phyloP scores from a whole-genome alignment of 2,888 invertebrate species.

The Drosophila cognata region DNA sequence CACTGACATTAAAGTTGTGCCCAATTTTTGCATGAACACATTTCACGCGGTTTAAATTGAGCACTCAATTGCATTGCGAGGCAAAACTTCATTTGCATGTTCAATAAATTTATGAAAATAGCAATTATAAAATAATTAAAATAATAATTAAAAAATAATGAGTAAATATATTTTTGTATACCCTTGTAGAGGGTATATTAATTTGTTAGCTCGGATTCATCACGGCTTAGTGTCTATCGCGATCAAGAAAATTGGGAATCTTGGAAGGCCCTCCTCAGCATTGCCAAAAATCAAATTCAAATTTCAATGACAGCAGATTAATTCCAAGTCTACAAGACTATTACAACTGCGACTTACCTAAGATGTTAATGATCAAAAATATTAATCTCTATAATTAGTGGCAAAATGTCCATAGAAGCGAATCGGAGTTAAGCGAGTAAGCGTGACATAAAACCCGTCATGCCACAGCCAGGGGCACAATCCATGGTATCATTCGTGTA shows the following conservation, averaged over 20 bases:
- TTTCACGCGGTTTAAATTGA: background rate
- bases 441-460: background rate
- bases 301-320: background rate
- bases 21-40: background rate
- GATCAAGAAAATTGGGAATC: too few relatives aligned
- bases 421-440: background rate
- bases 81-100: too few relatives aligned
- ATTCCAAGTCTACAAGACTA: background rate
- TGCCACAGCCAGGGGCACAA: background rate
- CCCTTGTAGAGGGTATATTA: too few relatives aligned
- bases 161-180: too few relatives aligned
- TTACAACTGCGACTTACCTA: background rate
- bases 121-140: too few relatives aligned
- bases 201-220: too few relatives aligned
- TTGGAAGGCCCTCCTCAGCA: too few relatives aligned
- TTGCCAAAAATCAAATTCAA: background rate
- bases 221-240: too few relatives aligned
- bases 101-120: too few relatives aligned
- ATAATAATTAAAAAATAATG: too few relatives aligned
- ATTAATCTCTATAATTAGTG: background rate
- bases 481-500: conserved; percentile 15
- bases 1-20: conserved; percentile 10
- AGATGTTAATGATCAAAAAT: background rate
- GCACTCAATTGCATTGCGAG: too few relatives aligned
- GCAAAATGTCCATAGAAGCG: background rate